Base-by-base conservation (phyloP, 2,113 vertebrate genomes). In the Rousettus leschenaultii region DNA sequence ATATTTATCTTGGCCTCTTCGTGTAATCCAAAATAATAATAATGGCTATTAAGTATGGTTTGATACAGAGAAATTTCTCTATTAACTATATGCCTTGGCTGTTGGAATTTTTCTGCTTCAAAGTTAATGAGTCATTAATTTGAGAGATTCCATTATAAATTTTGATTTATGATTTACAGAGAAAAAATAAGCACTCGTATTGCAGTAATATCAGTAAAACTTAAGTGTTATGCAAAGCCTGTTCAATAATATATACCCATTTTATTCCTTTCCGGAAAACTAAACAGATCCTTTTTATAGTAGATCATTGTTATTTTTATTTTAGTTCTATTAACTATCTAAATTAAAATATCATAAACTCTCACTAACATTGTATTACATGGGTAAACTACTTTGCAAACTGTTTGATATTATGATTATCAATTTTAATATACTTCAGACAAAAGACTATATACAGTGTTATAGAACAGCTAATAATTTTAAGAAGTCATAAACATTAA, bases 1-100 rank as follows among this genome's bases (percentile, higher is more conserved):
- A 77, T 86, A 87, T 97, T 97, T 98, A 95, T 97, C 94, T 95
- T 97, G 93, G 84, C 85, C 71, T 93, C 94, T 98, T 97, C 53
- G 97, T 97, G 33, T 3, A 97, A 96, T 97, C 65, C 95, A 98
- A 96, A 86, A 95, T 91, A 84, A 90, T 84, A 96, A 79, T 74
- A 95, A 97, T 90, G 65, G 40, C 26, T 95, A 95, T 78, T 93
- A 94, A 96, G 53, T 88, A 63, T 19, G 91, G 59, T 35, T 51
- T 90, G 38, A 83, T 73, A 90, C 30, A 92, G 4, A 14, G 5
- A n/a, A 11, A 55, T 86, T 95, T 95, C 35, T 55, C 21, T 45
- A 82, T 95, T 89, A 95, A 79, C 75, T 7, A 79, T 95, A 91
- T 97, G 35, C 40, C 55, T 94, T 5, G 4, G 6, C 15, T 86